phyloP scores from a whole-genome alignment of 2,113 vertebrate genomes.

The Urocitellus parryii region DNA sequence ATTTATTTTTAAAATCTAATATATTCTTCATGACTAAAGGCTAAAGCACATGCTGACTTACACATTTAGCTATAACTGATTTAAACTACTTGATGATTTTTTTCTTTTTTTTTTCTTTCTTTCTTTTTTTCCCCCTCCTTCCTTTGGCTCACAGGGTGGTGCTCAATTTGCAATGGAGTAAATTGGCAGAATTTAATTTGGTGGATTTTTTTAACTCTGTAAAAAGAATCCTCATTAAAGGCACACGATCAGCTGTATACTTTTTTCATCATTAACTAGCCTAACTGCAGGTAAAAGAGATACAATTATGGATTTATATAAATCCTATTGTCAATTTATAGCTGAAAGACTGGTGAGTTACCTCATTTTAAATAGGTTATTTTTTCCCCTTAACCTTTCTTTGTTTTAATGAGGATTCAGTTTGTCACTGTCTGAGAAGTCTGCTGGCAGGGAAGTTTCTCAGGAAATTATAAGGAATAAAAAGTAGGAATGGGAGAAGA shows the following conservation, averaged over 20 bases:
- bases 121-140: neutral
- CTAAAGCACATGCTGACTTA: conserved; percentile 95
- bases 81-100: conserved; percentile 93
- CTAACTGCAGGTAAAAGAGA: conserved; percentile 96
- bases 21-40: conserved; percentile 93
- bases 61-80: conserved; percentile 95
- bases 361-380: conserved; percentile 92
- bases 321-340: conserved; percentile 98
- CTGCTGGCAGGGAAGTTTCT: conserved; percentile 88
- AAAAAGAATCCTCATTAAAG: conserved; percentile 99
- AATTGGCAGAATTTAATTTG: conserved; percentile 99
- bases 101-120: conserved; percentile 71
- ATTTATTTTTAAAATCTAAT: conserved; percentile 98
- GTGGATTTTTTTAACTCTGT: conserved; percentile 96
- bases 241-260: conserved; percentile 90
- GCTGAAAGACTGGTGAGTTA: conserved; percentile 93
- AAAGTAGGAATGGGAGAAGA: conserved; percentile 73
- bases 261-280: conserved; percentile 96
- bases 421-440: conserved; percentile 87
- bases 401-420: conserved; percentile 96
- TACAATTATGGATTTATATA: conserved; percentile 98
- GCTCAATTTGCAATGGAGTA: conserved; percentile 94
- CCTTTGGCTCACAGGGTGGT: conserved; percentile 91
- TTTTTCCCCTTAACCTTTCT: conserved; percentile 91
- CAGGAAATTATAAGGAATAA: conserved; percentile 81